A percentile compares a stretch with the other conserved stretches of the same genome.
phyloP scores from a whole-genome alignment of 2,113 vertebrate genomes.

The Ammospiza nelsoni region DNA sequence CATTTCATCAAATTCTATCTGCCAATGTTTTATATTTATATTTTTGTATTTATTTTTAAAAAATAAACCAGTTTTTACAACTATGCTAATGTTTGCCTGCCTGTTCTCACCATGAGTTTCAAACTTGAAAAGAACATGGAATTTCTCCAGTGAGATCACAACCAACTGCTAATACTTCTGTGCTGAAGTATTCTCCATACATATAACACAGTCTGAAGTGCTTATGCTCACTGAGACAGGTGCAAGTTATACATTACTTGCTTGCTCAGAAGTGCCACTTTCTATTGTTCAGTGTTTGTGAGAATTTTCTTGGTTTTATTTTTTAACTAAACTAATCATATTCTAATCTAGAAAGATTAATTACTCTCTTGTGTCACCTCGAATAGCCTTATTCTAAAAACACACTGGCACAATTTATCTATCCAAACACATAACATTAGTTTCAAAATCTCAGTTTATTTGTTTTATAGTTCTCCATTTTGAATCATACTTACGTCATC shows the following conservation, averaged over 20 bases:
- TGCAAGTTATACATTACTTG: not conserved
- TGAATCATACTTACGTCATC: not conserved
- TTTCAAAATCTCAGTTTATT: not conserved
- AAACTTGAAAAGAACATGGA: not conserved
- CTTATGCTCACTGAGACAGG: not conserved
- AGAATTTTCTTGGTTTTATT: not conserved
- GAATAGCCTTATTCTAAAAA: not conserved
- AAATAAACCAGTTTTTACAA: slow-evolving; percentile 91
- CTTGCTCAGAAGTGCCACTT: not conserved
- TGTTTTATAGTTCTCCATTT: not conserved
- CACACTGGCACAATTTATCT: not conserved
- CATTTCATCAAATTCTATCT: slow-evolving; percentile 87
- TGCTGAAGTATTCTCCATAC: not conserved
- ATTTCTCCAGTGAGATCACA: not conserved
- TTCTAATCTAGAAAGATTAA: not conserved
- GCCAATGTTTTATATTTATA: slow-evolving; percentile 99
- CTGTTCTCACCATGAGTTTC: not conserved
- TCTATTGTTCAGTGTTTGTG: not conserved
- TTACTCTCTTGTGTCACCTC: not conserved
- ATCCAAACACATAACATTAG: not conserved
- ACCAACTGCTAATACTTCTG: not conserved
- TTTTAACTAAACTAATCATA: not conserved
- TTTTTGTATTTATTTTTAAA: slow-evolving; percentile 99
- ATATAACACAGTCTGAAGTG: not conserved
- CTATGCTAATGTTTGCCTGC: slow-evolving; percentile 63